A percentile compares a stretch with the other conserved stretches of the same genome.
Evolutionary conservation across 2,888 invertebrate species (phyloP).

Genomic region (Toxonevra muliebris): DNA sequence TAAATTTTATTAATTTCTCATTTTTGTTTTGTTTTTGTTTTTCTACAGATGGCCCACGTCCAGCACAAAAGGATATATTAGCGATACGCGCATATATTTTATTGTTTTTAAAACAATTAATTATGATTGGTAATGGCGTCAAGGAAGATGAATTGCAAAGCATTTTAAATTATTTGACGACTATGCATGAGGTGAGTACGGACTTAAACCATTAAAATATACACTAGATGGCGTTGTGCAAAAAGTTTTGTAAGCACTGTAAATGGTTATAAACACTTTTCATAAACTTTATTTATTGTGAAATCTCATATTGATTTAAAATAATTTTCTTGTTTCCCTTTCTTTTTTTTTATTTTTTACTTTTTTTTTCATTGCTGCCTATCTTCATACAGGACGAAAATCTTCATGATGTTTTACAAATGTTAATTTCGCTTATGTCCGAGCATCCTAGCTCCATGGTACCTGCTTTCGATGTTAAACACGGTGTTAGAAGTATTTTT

Average conservation of each 20-base stretch:
- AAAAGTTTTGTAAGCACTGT: not conserved
- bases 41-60: conserved; percentile 85
- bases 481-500: conserved; percentile 95
- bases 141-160: conserved; percentile 99
- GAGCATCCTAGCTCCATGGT: conserved; percentile 99
- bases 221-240: not conserved
- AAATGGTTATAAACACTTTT: not conserved
- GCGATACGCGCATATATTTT: conserved; percentile 95
- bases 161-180: conserved; percentile 96
- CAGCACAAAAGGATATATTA: conserved; percentile 92
- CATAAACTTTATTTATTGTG: conserved; percentile 25
- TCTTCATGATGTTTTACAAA: conserved; percentile 95
- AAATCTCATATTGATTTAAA: not conserved
- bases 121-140: conserved; percentile 96
- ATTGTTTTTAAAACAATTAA: conserved; percentile 93
- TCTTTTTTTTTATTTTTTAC: not conserved
- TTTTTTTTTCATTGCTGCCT: not conserved
- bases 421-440: conserved; percentile 96
- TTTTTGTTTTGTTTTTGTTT: conserved; percentile 6
- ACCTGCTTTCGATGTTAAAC: conserved; percentile 97
- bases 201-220: not conserved
- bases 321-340: no score
- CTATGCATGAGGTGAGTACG: conserved; percentile 88
- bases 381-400: conserved; percentile 94
- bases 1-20: not conserved